Conservation (phyloP, 2,113 vertebrate genomes). For the Seriola dumerili region DNA sequence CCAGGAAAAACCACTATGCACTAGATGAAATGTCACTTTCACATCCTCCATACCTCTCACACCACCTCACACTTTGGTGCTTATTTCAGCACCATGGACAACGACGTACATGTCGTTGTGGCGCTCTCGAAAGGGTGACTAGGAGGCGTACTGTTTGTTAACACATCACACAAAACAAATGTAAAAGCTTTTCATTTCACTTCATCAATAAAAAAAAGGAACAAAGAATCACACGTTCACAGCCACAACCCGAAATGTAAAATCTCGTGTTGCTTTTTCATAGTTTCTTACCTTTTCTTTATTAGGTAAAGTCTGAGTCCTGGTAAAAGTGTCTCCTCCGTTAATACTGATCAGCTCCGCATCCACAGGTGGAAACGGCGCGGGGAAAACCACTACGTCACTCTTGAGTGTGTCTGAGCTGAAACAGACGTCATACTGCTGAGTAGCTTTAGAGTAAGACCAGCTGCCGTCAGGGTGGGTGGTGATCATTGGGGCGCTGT, state of each 20-base stretch:
- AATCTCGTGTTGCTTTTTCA: not conserved
- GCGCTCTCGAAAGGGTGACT: not conserved
- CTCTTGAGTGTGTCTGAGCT: no score
- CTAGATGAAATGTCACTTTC: not conserved
- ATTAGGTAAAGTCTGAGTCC: no score
- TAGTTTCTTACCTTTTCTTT: no score
- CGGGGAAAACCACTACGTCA: no score
- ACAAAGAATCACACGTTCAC: not conserved
- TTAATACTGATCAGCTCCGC: no score
- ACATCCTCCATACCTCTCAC: no score
- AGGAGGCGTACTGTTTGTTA: not conserved
- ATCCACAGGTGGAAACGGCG: no score
- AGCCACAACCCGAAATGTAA: not conserved
- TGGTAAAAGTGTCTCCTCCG: no score
- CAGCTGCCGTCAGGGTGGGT: no score
- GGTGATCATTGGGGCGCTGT: no score
- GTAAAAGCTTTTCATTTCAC: not conserved
- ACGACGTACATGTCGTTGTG: not conserved
- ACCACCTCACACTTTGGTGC: not conserved
- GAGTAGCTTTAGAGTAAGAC: no score
- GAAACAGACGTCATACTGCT: no score
- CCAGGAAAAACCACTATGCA: not conserved
- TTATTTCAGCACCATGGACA: conserved; percentile 57
- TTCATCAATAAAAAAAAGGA: not conserved
- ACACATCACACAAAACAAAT: not conserved